Conservation (phyloP, 2,888 invertebrate species). For the Morinoia aosen region DNA sequence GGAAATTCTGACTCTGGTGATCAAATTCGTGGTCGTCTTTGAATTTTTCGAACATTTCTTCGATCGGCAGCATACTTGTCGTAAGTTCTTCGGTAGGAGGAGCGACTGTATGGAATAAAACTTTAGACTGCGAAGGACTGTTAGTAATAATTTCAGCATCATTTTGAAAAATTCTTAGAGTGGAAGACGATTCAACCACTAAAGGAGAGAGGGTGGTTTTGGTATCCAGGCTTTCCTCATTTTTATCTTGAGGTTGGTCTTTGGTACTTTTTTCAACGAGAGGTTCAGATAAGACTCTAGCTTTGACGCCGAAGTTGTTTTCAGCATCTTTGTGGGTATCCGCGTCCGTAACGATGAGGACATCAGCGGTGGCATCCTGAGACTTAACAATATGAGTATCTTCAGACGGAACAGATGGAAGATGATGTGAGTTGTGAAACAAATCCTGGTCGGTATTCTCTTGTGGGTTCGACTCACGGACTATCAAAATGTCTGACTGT, state of each 20-base stretch:
- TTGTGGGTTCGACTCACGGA: not conserved
- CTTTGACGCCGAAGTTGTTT: not conserved
- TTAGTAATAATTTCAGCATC: conserved; percentile 23
- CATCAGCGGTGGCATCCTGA: not conserved
- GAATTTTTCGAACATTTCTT: conserved; percentile 16
- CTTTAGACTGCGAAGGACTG: not conserved
- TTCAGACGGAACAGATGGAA: not conserved
- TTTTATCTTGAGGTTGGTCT: not conserved
- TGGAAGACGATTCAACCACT: not conserved
- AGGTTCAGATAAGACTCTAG: conserved; percentile 7
- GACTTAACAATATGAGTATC: not conserved
- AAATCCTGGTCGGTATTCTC: not conserved
- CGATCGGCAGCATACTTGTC: not conserved
- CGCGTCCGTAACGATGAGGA: not conserved
- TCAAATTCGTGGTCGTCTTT: not conserved
- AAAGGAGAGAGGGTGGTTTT: conserved; percentile 6
- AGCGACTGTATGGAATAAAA: not conserved
- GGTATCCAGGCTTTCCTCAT: not conserved
- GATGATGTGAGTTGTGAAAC: not conserved
- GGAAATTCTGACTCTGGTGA: not conserved
- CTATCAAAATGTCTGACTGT: not conserved
- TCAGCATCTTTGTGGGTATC: not conserved
- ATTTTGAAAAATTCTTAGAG: conserved; percentile 13
- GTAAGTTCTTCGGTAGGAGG: not conserved
- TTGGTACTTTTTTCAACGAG: not conserved